phyloP scores from a whole-genome alignment of 1,140 invertebrate genomes.

The Onthophagus taurus region DNA sequence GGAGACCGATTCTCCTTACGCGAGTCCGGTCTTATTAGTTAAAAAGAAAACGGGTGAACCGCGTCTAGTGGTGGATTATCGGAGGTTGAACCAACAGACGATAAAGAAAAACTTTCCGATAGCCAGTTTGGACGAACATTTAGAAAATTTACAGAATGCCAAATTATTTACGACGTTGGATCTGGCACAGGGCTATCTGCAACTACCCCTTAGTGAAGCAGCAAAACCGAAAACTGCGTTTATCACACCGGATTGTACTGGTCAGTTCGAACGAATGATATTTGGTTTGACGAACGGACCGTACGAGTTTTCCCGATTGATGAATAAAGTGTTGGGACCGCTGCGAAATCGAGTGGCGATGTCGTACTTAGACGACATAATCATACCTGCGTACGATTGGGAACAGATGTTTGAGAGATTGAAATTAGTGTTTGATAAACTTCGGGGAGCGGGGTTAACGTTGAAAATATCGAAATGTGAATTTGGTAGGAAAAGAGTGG shows the following conservation, averaged over 20 bases:
- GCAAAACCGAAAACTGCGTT: slow-evolving; percentile 29
- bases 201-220: slow-evolving; percentile 19
- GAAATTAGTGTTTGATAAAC: slow-evolving; percentile 19
- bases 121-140: slow-evolving; percentile 12
- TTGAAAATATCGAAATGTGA: slow-evolving; percentile 12
- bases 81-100: slow-evolving; percentile 9
- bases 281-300: slow-evolving; percentile 35
- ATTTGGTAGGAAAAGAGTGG: slow-evolving; percentile 4
- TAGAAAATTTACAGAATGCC: slow-evolving; percentile 7
- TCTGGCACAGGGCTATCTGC: slow-evolving; percentile 21
- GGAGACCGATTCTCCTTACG: slow-evolving; percentile 17
- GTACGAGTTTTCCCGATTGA: slow-evolving; percentile 21
- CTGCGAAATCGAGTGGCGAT: slow-evolving; percentile 23
- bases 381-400: slow-evolving; percentile 19
- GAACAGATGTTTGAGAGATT: slow-evolving; percentile 17
- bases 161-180: slow-evolving; percentile 19
- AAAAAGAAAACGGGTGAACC: slow-evolving; percentile 7
- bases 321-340: slow-evolving; percentile 23
- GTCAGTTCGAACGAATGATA: slow-evolving; percentile 36
- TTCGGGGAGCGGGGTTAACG: slow-evolving; percentile 2
- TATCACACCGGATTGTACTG: slow-evolving; percentile 31
- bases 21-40: slow-evolving; percentile 5
- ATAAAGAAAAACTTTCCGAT: slow-evolving; percentile 10
- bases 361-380: slow-evolving; percentile 33
- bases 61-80: slow-evolving; percentile 13